Evolutionary conservation across 2,888 invertebrate genomes (phyloP).

Genomic region (Magallana nippona): DNA sequence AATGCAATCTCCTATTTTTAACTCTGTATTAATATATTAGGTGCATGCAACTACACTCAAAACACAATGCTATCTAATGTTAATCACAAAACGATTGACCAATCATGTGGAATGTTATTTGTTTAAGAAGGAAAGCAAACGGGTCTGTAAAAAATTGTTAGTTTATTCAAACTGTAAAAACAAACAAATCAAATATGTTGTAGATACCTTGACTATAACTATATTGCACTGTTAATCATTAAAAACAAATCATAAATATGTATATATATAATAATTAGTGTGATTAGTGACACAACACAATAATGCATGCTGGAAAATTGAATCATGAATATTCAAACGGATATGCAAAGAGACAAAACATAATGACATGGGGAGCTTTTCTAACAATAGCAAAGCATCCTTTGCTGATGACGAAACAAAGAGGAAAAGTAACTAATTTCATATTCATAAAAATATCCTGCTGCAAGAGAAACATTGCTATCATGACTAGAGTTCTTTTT

Average conservation of each 20-base stretch:
- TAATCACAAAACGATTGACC: neutral
- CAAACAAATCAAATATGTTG: constrained; percentile 35
- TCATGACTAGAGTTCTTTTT: constrained; percentile 6
- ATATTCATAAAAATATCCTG: neutral
- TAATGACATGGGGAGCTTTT: constrained; percentile 13
- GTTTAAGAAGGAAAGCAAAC: constrained; percentile 14
- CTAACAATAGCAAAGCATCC: neutral
- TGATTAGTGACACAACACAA: constrained; percentile 32
- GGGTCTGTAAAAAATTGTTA: constrained; percentile 23
- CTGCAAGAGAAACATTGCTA: neutral
- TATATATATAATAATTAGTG: constrained; percentile 25
- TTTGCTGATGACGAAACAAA: neutral
- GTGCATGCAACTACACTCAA: constrained; percentile 26
- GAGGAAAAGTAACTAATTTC: neutral
- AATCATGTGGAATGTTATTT: constrained; percentile 24
- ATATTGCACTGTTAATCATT: constrained; percentile 44
- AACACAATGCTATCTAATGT: constrained; percentile 8
- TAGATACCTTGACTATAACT: constrained; percentile 34
- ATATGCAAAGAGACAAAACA: neutral
- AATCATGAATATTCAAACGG: constrained; percentile 23
- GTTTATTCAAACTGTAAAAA: constrained; percentile 35
- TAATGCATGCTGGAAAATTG: constrained; percentile 26
- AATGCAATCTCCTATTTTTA: neutral
- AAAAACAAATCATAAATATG: constrained; percentile 39
- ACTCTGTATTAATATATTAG: constrained; percentile 11